phyloP scores from a whole-genome alignment of 2,888 invertebrate species.

The Ceraclea dissimilis region DNA sequence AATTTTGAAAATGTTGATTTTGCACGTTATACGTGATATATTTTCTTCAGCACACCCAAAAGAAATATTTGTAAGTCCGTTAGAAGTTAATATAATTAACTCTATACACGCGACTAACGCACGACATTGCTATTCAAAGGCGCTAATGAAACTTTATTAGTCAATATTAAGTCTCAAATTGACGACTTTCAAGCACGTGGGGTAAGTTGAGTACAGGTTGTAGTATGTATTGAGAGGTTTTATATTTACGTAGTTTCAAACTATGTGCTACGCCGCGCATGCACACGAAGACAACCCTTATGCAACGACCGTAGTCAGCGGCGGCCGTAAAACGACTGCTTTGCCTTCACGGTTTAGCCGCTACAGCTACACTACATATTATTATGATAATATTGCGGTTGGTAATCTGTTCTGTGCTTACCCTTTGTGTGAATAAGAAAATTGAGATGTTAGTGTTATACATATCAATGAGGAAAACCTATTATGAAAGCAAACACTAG shows the following conservation, averaged over 20 bases:
- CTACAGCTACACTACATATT: no score
- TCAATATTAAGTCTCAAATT: constrained; percentile 5
- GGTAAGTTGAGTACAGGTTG: not conserved
- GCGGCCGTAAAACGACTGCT: constrained; percentile 7
- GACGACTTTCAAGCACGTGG: constrained; percentile 11
- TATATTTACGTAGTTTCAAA: not conserved
- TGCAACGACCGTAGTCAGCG: constrained; percentile 5
- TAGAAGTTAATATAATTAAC: constrained; percentile 6
- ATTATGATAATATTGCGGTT: not conserved
- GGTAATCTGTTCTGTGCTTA: not conserved
- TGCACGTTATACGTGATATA: not conserved
- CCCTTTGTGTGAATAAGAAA: not conserved
- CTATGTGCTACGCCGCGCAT: not conserved
- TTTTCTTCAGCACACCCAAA: constrained; percentile 1
- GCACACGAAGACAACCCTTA: not conserved
- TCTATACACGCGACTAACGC: constrained; percentile 9
- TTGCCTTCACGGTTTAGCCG: not conserved
- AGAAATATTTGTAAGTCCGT: constrained; percentile 5
- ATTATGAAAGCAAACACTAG: no score
- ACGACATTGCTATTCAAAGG: constrained; percentile 4
- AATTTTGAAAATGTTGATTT: not conserved
- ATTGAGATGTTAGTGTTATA: not conserved
- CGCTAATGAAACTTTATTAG: constrained; percentile 15
- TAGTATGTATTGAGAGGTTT: not conserved
- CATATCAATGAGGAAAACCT: no score